phyloP scores from a whole-genome alignment of 1,140 invertebrate species.

The Drosophila tropicalis region DNA sequence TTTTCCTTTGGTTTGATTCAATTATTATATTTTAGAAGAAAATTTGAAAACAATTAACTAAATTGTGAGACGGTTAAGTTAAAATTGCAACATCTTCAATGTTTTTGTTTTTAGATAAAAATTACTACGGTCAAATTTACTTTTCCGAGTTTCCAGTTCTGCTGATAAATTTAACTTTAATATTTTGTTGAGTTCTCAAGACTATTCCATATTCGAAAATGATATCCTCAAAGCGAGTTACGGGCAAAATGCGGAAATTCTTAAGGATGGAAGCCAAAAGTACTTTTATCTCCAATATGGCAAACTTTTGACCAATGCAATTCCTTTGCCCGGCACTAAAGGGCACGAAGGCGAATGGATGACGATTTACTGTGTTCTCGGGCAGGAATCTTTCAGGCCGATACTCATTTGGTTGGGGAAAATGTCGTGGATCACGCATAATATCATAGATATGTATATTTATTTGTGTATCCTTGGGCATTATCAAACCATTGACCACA shows the following conservation, averaged over 20 bases:
- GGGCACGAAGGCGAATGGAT: slow-evolving; percentile 85
- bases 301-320: slow-evolving; percentile 83
- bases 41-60: too few relatives aligned
- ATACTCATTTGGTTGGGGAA: slow-evolving; percentile 89
- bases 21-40: too few relatives aligned
- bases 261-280: slow-evolving; percentile 78
- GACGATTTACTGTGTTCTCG: slow-evolving; percentile 85
- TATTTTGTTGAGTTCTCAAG: slow-evolving; percentile 50
- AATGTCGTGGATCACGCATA: slow-evolving; percentile 86
- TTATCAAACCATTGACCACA: slow-evolving; percentile 75
- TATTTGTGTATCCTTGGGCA: slow-evolving; percentile 84
- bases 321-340: slow-evolving; percentile 84
- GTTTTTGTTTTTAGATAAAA: too few relatives aligned
- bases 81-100: too few relatives aligned
- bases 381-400: slow-evolving; percentile 90
- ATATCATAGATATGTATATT: slow-evolving; percentile 84
- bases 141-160: not conserved
- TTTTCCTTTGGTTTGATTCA: too few relatives aligned
- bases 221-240: slow-evolving; percentile 50
- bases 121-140: too few relatives aligned
- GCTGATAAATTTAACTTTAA: slow-evolving; percentile 33
- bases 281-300: slow-evolving; percentile 83
- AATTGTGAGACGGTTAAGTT: too few relatives aligned
- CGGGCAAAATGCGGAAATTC: slow-evolving; percentile 61
- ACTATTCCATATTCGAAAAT: slow-evolving; percentile 61